phyloP scores from a whole-genome alignment of 2,797 vertebrate genomes.

The Onychomys arenicola region DNA sequence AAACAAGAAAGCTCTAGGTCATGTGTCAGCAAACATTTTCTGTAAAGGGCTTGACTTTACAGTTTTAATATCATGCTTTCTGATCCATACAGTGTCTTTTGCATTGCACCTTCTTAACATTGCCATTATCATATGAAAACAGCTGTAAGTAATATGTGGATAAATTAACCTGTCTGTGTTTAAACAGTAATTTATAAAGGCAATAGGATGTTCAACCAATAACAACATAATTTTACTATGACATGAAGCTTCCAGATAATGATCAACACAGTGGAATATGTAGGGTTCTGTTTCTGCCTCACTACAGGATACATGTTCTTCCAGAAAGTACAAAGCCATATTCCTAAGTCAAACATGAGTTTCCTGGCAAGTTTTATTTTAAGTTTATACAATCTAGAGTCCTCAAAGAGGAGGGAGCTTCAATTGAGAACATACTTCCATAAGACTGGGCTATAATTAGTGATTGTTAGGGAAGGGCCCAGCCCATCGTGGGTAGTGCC shows the following conservation, averaged over 20 bases:
- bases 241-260: not conserved
- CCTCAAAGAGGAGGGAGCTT: not conserved
- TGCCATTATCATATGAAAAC: conserved; percentile 20
- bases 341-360: not conserved
- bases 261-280: not conserved
- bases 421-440: not conserved
- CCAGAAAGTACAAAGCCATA: not conserved
- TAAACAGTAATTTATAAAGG: conserved; percentile 27
- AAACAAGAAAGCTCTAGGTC: conserved; percentile 37
- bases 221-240: not conserved
- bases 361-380: not conserved
- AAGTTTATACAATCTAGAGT: not conserved
- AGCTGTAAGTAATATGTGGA: not conserved
- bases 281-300: not conserved
- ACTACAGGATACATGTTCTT: not conserved
- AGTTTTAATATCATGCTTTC: conserved; percentile 53
- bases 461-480: not conserved
- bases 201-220: not conserved
- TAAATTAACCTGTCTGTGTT: not conserved
- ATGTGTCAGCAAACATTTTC: conserved; percentile 30
- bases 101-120: not conserved
- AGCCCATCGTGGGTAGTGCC: not conserved
- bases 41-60: not conserved
- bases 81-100: not conserved
- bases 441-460: not conserved